A percentile compares a stretch with the other conserved stretches of the same genome.
Evolutionary conservation across 2,888 invertebrate species (phyloP).

Genomic region (Metallyticus violacea): DNA sequence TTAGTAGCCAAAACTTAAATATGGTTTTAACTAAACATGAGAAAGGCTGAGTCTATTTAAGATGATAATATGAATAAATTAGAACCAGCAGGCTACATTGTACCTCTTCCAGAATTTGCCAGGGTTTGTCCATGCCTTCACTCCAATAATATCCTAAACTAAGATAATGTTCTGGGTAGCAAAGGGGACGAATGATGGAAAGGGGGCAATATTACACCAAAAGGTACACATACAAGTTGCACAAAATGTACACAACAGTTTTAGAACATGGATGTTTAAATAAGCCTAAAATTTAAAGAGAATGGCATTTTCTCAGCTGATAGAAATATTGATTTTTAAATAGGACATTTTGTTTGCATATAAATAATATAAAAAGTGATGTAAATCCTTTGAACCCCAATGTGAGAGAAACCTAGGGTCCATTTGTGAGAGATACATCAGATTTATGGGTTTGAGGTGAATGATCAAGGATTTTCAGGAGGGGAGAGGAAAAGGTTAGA

Average conservation of each 20-base stretch:
- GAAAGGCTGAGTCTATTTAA: neutral
- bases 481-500: neutral
- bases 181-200: slow-evolving; percentile 25
- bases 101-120: neutral
- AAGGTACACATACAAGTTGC: slow-evolving; percentile 33
- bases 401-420: slow-evolving; percentile 26
- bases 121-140: neutral
- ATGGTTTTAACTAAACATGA: neutral
- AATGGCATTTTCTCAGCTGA: slow-evolving; percentile 27
- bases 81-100: neutral
- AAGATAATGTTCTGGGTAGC: slow-evolving; percentile 23
- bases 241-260: slow-evolving; percentile 34
- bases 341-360: slow-evolving; percentile 28
- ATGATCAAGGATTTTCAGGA: neutral
- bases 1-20: neutral
- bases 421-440: slow-evolving; percentile 22
- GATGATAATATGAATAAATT: neutral
- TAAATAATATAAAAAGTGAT: slow-evolving; percentile 33
- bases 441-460: neutral
- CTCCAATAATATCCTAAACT: slow-evolving; percentile 24
- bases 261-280: slow-evolving; percentile 33
- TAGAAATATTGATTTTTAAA: slow-evolving; percentile 31
- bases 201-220: slow-evolving; percentile 32
- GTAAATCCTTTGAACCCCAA: slow-evolving; percentile 29
- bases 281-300: slow-evolving; percentile 32